Percentiles rank a stretch among this genome's conserved stretches.
These are phyloP conservation scores for Parambassis ranga DNA, from an alignment of 2,797 vertebrate species.

Conservation along the genomic window DNA sequence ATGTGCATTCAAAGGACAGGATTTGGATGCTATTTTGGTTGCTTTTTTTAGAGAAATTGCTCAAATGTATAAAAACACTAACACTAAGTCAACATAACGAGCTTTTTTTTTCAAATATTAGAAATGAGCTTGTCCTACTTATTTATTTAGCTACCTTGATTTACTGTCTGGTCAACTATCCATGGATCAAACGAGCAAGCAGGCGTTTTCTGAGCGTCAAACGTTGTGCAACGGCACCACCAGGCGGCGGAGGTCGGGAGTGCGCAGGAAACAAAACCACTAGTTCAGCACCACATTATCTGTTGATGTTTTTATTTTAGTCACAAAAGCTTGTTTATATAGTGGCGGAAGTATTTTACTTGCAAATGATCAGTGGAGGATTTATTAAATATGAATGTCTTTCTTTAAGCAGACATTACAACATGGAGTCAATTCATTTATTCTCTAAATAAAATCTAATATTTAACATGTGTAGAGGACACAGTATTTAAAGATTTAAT, in stretches of 20 bases:
- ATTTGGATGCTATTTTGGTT: not conserved
- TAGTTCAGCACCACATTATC: not conserved
- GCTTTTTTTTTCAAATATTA: not conserved
- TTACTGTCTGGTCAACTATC: constrained; percentile 45
- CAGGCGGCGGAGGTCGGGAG: not conserved
- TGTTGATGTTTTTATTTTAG: not conserved
- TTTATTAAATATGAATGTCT: not conserved
- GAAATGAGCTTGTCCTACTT: constrained; percentile 26
- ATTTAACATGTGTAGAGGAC: too few relatives aligned
- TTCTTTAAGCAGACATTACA: not conserved
- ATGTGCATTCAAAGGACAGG: not conserved
- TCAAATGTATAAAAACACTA: not conserved
- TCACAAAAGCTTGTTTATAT: too few relatives aligned
- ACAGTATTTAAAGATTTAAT: too few relatives aligned
- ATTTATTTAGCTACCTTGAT: constrained; percentile 30
- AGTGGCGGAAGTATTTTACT: too few relatives aligned
- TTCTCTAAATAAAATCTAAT: too few relatives aligned
- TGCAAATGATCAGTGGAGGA: too few relatives aligned
- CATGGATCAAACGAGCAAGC: not conserved
- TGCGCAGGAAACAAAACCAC: not conserved
- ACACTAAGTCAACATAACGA: not conserved
- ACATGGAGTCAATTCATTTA: too few relatives aligned
- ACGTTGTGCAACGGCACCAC: constrained; percentile 41
- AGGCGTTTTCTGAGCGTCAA: not conserved
- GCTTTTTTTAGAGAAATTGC: not conserved